Base-by-base conservation (phyloP, 2,888 invertebrate genomes). In the Himalopsyche anomala region DNA sequence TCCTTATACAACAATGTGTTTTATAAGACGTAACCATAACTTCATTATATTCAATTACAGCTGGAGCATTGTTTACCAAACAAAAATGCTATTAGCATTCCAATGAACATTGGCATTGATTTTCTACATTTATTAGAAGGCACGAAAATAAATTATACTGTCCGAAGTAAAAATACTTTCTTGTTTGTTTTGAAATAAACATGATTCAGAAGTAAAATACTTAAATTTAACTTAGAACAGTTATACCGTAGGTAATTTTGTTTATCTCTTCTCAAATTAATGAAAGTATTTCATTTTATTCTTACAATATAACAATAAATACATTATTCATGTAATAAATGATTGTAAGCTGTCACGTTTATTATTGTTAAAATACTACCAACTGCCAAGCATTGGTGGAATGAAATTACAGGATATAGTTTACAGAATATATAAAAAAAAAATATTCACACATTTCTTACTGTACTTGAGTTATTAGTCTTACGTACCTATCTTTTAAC, bases 111-210 rank as follows among this genome's bases (percentile, higher is more conserved):
- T 74, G 74, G 15, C 19, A 36, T 28, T 74, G 74, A 74, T 74
- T 74, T 74, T 74, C 12, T 74, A 74, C 74, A 36, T 74, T 74
- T 74, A 36, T 74, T 38, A 74, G 38, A 74, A 36, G 36, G 8
- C 38, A 36, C 74, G 15, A 74, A 38, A 74, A 74, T 74, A 74
- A 74, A 74, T 74, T 74, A 11, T 38, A 12, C 74, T 36, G 36
- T 36, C 28, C 28, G 36, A 38, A 74, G 36, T 36, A 74, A 74
- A 74, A 74, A 74, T 74, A 74, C 28, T 74, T 74, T 56, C 19
- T 62, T 62, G 62, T 62, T 74, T 74, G 74, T 74, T 74, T 74
- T 74, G 28, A 38, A 74, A 74, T 36, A 74, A 74, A 74, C 74
- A 74, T 38, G 12, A 12, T 74, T 74, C 36, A 11, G 12, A 74